A percentile compares a stretch with the other conserved stretches of the same genome.
Evolutionary conservation across 2,797 vertebrate species (phyloP).

Genomic region (Squalus acanthias): DNA sequence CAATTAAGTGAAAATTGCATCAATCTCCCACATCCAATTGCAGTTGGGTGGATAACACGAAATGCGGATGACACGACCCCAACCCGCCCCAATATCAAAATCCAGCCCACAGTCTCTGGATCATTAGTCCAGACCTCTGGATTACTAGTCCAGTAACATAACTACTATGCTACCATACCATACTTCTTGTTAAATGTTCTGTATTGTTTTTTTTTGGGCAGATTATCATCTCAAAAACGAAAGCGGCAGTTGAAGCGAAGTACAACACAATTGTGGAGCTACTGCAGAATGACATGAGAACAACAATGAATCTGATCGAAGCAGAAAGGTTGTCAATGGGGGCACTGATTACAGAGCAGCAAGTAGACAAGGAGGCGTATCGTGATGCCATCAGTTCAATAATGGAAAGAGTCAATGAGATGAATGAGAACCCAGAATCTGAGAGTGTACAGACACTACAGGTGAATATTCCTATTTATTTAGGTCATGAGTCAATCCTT

Average conservation of each 20-base stretch:
- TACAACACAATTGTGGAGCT: conserved; percentile 6
- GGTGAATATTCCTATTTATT: not conserved
- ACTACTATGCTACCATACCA: too few species aligned
- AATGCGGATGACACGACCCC: too few species aligned
- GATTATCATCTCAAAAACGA: not conserved
- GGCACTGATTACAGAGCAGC: not conserved
- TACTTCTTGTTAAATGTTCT: not conserved
- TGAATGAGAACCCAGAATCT: not conserved
- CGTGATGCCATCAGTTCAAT: not conserved
- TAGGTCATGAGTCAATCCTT: not conserved
- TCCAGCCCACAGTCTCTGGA: too few species aligned
- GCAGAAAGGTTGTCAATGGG: not conserved
- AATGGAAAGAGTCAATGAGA: not conserved
- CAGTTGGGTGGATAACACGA: too few species aligned
- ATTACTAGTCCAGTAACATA: too few species aligned
- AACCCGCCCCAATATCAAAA: too few species aligned
- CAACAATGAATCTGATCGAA: not conserved
- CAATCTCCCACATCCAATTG: too few species aligned
- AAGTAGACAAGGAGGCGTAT: conserved; percentile 6
- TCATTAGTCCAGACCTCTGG: too few species aligned
- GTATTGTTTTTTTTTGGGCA: not conserved
- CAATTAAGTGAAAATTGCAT: too few species aligned
- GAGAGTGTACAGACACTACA: not conserved
- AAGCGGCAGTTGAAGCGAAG: not conserved
- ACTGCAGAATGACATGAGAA: conserved; percentile 13